phyloP scores from a whole-genome alignment of 2,888 invertebrate genomes.

The Tetanocera ferruginea region DNA sequence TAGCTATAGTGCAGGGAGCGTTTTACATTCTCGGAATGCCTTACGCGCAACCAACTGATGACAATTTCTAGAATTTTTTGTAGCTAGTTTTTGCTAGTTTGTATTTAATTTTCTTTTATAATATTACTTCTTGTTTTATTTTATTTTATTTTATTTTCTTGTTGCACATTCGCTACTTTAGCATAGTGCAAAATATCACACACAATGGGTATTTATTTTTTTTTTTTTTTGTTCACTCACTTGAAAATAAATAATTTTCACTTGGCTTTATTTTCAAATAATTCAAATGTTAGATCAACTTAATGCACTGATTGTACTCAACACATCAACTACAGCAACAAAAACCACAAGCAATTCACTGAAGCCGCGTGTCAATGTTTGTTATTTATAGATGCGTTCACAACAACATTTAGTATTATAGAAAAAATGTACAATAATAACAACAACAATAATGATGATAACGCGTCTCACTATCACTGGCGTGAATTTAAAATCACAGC shows the following conservation, averaged over 20 bases:
- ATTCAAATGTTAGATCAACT: background rate
- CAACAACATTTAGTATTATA: constrained; percentile 17
- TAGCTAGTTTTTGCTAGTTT: background rate
- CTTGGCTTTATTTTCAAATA: background rate
- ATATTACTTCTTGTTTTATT: background rate
- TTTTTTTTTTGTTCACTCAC: constrained; percentile 3
- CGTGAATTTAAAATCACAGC: background rate
- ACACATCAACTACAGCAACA: background rate
- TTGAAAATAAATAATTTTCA: constrained; percentile 14
- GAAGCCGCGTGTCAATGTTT: constrained; percentile 18
- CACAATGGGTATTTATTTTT: constrained; percentile 4
- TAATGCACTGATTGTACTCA: background rate
- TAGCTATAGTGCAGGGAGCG: background rate
- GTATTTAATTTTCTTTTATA: background rate
- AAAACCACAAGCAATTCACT: background rate
- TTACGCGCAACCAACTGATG: background rate
- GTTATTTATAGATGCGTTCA: constrained; percentile 24
- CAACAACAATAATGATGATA: constrained; percentile 1
- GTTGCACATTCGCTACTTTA: background rate
- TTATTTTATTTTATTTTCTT: background rate
- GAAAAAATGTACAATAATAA: constrained; percentile 20
- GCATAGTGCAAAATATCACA: background rate
- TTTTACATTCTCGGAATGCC: background rate
- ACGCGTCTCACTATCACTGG: constrained; percentile 5
- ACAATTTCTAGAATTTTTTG: background rate